Evolutionary conservation across 2,797 vertebrate species (phyloP), one percentile per base, ranked within the genome.

Genomic region (Gymnothorax reevesii): DNA sequence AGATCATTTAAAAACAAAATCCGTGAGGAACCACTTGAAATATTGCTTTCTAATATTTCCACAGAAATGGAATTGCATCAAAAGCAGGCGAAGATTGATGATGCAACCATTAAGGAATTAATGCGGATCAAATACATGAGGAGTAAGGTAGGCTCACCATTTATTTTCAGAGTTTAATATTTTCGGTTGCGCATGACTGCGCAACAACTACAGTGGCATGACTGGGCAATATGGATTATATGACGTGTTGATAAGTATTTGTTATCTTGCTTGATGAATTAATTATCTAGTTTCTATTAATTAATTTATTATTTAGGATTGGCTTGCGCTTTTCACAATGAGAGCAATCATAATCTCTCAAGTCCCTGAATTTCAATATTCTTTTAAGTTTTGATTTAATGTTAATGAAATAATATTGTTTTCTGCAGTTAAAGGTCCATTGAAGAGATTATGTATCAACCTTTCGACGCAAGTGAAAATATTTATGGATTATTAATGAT

Each of bases 71-170:
- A 98, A 88, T 87, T 92, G 79, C 92, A 95, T 49, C 96, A 96
- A 92, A 99, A 97, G 88, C 97, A 98, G 90, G 91, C 91, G 1
- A 98, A 98, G 87, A 66, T 92, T 86, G 97, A 98, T 93, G 98
- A 95, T 92, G 99, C 98, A 94, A 94, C 96, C 17, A 94, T 95
- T 86, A 97, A 98, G 3, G 97, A 98, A 88, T 95, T 98, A 86
- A 89, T 96, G 90, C 93, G 96, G 89, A 98, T 99, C 91, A 96
- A 95, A 90, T 97, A 97, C 90, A 92, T 95, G 85, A 87, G 99
- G 80, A 98, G 94, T 88, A 98, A 98, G 97, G 98, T 98, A 86
- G 91, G 94, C 87, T 89, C 88, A 75, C 73, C 25, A 52, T 83
- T 0, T 17, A 87, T 59, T 8, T 12, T 20, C 62, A 0, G 87